Evolutionary conservation across 2,113 vertebrate genomes (phyloP).

Genomic region (Cavia aperea): DNA sequence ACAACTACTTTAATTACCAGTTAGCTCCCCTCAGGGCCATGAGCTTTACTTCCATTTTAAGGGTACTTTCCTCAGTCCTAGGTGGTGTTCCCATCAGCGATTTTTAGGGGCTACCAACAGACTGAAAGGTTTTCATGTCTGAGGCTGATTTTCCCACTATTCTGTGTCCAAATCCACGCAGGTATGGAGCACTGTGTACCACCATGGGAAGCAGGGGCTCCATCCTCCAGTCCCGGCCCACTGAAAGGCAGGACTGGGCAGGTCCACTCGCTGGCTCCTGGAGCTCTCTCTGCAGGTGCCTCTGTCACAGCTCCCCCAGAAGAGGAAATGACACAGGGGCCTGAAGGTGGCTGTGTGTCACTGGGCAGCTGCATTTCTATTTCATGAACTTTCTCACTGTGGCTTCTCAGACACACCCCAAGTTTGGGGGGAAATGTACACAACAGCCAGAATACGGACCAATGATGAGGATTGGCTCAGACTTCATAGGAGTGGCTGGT

Average conservation of each 20-base stretch:
- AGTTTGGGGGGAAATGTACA: rapidly evolving
- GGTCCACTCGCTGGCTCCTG: rapidly evolving
- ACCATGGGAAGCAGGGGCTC: rapidly evolving
- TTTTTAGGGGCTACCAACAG: background rate
- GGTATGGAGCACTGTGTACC: rapidly evolving
- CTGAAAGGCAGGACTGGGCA: too few relatives aligned
- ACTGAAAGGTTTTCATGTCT: rapidly evolving
- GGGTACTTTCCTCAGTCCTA: background rate
- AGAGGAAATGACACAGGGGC: rapidly evolving
- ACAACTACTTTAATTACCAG: background rate
- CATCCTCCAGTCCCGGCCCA: rapidly evolving
- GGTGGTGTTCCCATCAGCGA: rapidly evolving
- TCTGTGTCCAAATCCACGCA: rapidly evolving
- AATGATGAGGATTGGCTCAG: background rate
- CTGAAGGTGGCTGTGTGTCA: rapidly evolving
- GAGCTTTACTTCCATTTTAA: background rate
- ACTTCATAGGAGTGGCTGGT: background rate
- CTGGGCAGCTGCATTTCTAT: rapidly evolving
- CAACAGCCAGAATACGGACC: background rate
- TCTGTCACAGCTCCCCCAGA: rapidly evolving
- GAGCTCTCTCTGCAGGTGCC: rapidly evolving
- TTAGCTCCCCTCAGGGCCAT: background rate
- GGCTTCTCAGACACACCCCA: background rate
- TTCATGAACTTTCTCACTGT: rapidly evolving
- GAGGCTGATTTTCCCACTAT: rapidly evolving